Conservation (phyloP, 2,888 invertebrate genomes). For the Muscina levida region DNA sequence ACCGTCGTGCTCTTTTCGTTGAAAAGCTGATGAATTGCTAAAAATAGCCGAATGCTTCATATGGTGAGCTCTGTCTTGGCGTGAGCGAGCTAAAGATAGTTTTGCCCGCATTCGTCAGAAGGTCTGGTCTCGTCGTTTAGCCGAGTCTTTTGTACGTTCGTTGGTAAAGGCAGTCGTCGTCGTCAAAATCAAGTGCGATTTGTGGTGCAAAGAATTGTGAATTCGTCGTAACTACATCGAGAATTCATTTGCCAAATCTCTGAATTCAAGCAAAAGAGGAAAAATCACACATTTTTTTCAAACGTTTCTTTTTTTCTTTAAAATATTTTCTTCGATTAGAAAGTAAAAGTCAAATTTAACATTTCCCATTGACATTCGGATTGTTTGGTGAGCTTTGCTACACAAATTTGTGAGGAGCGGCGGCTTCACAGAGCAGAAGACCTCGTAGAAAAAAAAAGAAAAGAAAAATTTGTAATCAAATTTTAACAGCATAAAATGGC, state of each 20-base stretch:
- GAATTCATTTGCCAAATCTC: slow-evolving; percentile 64
- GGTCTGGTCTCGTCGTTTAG: slow-evolving; percentile 64
- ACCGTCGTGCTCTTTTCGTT: background rate
- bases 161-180: slow-evolving; percentile 61
- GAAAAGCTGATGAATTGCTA: slow-evolving; percentile 32
- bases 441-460: slow-evolving; percentile 55
- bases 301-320: slow-evolving; percentile 48
- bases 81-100: slow-evolving; percentile 28
- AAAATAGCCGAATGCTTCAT: background rate
- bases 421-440: slow-evolving; percentile 53
- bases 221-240: slow-evolving; percentile 67
- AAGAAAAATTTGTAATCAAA: slow-evolving; percentile 74
- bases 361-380: slow-evolving; percentile 65
- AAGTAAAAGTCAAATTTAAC: slow-evolving; percentile 61
- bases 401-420: slow-evolving; percentile 67
- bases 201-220: slow-evolving; percentile 68
- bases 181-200: slow-evolving; percentile 69
- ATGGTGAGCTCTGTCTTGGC: background rate
- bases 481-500: slow-evolving; percentile 86
- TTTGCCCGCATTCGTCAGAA: slow-evolving; percentile 48
- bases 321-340: slow-evolving; percentile 35
- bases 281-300: slow-evolving; percentile 46
- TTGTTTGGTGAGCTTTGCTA: slow-evolving; percentile 69
- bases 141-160: slow-evolving; percentile 65
- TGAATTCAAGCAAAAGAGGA: slow-evolving; percentile 49